phyloP scores from a whole-genome alignment of 2,888 invertebrate genomes.

The Diadegma fenestrale region DNA sequence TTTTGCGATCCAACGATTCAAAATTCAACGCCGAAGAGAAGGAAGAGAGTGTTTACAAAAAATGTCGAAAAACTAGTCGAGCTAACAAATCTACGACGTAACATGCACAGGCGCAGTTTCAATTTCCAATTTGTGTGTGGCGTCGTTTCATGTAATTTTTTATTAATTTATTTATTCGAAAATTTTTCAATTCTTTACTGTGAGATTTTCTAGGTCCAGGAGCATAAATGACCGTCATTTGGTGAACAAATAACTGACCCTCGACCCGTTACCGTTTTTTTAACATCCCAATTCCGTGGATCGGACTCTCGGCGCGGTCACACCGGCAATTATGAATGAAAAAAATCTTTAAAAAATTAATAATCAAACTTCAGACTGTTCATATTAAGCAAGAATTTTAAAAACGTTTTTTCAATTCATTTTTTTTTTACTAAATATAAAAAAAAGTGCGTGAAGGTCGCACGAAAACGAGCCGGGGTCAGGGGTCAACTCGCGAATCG shows the following conservation, averaged over 20 bases:
- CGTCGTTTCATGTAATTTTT: not conserved
- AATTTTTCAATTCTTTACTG: not conserved
- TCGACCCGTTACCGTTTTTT: no score
- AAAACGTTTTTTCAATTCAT: no score
- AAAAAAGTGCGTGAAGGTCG: no score
- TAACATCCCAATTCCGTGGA: no score
- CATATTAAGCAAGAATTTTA: no score
- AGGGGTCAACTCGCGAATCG: no score
- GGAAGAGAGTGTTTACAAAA: constrained; percentile 22
- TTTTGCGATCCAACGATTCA: not conserved
- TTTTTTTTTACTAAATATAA: no score
- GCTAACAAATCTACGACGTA: constrained; percentile 48
- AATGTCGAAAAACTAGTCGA: not conserved
- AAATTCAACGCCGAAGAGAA: constrained; percentile 35
- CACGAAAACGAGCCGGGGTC: no score
- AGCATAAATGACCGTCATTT: not conserved
- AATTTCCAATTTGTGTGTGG: not conserved
- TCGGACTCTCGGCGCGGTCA: no score
- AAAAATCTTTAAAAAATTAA: no score
- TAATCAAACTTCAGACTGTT: no score
- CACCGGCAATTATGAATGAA: no score
- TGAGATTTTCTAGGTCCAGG: not conserved
- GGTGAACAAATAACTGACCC: not conserved
- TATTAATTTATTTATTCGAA: not conserved
- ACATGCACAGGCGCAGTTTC: constrained; percentile 78